phyloP scores from a whole-genome alignment of 1,140 invertebrate genomes.

The Tetraneura akinire region DNA sequence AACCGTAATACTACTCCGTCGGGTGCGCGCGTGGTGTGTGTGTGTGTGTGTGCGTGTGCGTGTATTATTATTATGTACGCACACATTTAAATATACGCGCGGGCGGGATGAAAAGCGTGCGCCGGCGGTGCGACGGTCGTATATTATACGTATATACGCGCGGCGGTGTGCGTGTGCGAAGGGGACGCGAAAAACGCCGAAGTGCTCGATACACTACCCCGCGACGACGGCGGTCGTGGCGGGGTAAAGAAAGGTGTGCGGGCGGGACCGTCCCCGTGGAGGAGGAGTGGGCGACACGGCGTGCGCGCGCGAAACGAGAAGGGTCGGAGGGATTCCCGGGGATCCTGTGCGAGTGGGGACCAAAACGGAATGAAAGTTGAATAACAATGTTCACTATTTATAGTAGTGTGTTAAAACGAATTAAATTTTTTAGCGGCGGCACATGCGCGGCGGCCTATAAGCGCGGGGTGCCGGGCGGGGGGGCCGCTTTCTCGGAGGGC shows the following conservation, averaged over 20 bases:
- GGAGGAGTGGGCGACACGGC: background rate
- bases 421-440: conserved; percentile 57
- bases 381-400: conserved; percentile 58
- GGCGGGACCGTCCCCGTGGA: background rate
- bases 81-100: background rate
- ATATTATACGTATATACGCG: background rate
- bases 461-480: no score
- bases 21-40: no score
- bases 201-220: conserved; percentile 44
- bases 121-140: background rate
- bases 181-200: conserved; percentile 54
- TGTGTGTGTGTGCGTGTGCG: no score
- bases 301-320: background rate
- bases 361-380: conserved; percentile 54
- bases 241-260: conserved; percentile 10
- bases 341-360: conserved; percentile 50
- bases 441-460: conserved; percentile 56
- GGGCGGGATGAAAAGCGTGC: background rate
- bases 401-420: conserved; percentile 58
- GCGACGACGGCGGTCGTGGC: no score
- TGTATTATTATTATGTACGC: background rate
- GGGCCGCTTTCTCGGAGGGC: conserved; percentile 54
- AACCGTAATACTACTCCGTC: conserved; percentile 17
- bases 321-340: conserved; percentile 53
- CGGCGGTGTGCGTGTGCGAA: conserved; percentile 25